A percentile compares a stretch with the other conserved stretches of the same genome.
phyloP scores from a whole-genome alignment of 2,113 vertebrate genomes.

The Hyperopisus bebe region DNA sequence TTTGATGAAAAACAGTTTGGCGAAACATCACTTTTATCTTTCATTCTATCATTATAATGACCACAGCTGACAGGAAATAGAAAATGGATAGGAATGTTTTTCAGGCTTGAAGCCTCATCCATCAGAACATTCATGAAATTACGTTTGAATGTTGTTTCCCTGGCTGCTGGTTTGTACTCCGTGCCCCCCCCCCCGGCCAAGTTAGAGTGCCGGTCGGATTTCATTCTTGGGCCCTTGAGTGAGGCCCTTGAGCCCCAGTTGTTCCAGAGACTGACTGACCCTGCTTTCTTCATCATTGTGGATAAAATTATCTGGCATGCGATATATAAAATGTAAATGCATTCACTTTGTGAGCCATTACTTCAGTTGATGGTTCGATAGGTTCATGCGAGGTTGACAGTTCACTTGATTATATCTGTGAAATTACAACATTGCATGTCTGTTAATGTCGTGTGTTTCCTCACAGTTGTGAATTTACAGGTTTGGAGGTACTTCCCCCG shows the following conservation, averaged over 20 bases:
- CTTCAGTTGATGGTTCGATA: background rate
- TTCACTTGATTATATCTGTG: background rate
- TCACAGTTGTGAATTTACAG: background rate
- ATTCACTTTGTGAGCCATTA: background rate
- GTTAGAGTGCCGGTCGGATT: background rate
- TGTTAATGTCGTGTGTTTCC: background rate
- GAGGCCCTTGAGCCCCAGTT: background rate
- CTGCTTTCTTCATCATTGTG: background rate
- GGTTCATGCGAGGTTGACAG: background rate
- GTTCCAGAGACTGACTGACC: background rate
- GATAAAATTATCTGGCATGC: background rate
- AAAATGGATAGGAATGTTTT: background rate
- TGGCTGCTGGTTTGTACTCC: background rate
- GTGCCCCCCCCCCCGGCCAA: background rate
- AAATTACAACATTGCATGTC: background rate
- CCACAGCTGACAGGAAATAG: background rate
- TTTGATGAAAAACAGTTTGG: background rate
- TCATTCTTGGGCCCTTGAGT: background rate
- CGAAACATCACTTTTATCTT: background rate
- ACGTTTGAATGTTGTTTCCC: background rate
- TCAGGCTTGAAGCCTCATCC: background rate
- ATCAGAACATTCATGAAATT: background rate
- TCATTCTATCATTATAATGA: background rate
- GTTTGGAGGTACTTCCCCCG: background rate
- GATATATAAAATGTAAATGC: background rate